Evolutionary conservation across 2,797 vertebrate species (phyloP).

Genomic region (Oceanodroma leucorhoa): DNA sequence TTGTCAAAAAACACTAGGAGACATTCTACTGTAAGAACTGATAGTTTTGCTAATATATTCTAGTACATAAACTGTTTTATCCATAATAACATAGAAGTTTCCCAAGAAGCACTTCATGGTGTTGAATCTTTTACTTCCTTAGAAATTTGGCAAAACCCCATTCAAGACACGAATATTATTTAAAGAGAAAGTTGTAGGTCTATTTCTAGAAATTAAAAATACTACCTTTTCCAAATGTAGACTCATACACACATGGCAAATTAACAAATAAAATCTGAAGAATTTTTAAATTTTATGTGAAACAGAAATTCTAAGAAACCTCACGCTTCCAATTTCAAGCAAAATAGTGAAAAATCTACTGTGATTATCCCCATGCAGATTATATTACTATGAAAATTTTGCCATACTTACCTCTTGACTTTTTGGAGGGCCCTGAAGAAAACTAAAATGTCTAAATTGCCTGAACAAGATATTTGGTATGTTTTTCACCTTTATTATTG

Average conservation of each 20-base stretch:
- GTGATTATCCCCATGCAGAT: background rate
- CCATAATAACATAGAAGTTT: background rate
- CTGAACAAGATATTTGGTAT: background rate
- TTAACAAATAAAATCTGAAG: background rate
- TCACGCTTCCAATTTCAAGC: accelerated
- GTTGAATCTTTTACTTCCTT: background rate
- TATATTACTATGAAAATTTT: background rate
- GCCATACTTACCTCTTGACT: background rate
- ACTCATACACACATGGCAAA: background rate
- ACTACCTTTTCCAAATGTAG: background rate
- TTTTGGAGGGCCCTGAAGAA: background rate
- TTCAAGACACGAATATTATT: background rate
- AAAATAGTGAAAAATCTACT: background rate
- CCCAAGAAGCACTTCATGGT: background rate
- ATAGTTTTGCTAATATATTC: background rate
- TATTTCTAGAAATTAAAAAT: background rate
- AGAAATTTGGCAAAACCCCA: background rate
- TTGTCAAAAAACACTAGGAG: background rate
- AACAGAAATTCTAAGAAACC: background rate
- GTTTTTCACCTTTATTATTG: background rate
- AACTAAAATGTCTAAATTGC: background rate
- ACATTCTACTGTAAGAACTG: background rate
- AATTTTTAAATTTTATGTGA: background rate
- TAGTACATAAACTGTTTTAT: background rate
- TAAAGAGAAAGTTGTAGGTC: background rate